phyloP scores from a whole-genome alignment of 2,113 vertebrate species.

The Morone chrysops region DNA sequence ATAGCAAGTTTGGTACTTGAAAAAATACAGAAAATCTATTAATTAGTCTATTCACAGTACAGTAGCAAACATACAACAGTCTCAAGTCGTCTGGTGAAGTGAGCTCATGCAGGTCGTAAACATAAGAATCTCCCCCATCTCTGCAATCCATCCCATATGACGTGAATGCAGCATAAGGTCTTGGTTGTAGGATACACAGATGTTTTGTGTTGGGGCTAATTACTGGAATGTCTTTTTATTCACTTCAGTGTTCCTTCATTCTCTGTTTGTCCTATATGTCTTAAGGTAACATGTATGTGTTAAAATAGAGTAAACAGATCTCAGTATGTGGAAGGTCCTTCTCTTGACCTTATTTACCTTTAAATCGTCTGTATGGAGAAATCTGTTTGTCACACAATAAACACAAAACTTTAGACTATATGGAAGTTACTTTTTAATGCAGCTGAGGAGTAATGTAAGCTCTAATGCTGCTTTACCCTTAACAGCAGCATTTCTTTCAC shows the following conservation, averaged over 20 bases:
- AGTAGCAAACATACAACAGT: not conserved
- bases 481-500: conserved; percentile 3
- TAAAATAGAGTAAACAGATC: not conserved
- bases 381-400: not conserved
- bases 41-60: not conserved
- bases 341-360: not conserved
- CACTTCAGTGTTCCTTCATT: not conserved
- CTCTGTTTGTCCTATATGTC: not conserved
- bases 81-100: not conserved
- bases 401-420: too few species aligned
- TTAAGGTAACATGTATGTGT: not conserved
- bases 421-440: not conserved
- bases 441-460: not conserved
- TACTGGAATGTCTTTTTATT: conserved; percentile 4
- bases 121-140: not conserved
- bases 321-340: not conserved
- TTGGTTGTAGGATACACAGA: conserved; percentile 20
- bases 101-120: not conserved
- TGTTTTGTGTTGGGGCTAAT: conserved; percentile 25
- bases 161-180: not conserved
- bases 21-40: not conserved
- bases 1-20: not conserved
- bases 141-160: not conserved
- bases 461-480: not conserved
- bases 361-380: not conserved